phyloP scores from a whole-genome alignment of 2,797 vertebrate genomes.

The Acanthis flammea region DNA sequence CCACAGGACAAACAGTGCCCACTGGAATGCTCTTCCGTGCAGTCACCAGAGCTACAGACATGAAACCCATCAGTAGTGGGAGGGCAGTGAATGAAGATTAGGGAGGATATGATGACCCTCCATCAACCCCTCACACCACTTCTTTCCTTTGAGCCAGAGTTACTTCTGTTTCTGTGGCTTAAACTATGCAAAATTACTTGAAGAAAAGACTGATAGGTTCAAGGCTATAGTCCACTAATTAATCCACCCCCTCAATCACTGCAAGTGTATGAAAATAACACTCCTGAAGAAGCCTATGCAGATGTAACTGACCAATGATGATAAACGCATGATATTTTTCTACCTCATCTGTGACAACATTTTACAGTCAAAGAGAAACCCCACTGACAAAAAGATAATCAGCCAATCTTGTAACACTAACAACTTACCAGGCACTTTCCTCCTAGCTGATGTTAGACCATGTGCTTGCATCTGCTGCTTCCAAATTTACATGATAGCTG shows the following conservation, averaged over 20 bases:
- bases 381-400: background rate
- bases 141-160: background rate
- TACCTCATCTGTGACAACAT: background rate
- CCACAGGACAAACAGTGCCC: background rate
- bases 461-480: background rate
- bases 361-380: background rate
- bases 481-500: accelerated
- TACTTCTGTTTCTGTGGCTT: background rate
- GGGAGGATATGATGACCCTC: background rate
- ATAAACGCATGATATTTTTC: background rate
- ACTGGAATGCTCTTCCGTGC: background rate
- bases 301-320: background rate
- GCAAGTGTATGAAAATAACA: background rate
- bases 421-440: background rate
- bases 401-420: background rate
- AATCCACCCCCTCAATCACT: background rate
- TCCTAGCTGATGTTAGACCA: background rate
- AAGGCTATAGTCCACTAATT: background rate
- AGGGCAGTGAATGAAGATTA: background rate
- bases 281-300: background rate
- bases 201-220: background rate
- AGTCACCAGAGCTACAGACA: background rate
- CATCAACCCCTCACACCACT: background rate
- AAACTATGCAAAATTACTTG: background rate
- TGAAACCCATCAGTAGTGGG: accelerated